These are phyloP conservation scores for Marmota flaviventris DNA, from an alignment of 2,113 vertebrate species.

Conservation along the genomic window DNA sequence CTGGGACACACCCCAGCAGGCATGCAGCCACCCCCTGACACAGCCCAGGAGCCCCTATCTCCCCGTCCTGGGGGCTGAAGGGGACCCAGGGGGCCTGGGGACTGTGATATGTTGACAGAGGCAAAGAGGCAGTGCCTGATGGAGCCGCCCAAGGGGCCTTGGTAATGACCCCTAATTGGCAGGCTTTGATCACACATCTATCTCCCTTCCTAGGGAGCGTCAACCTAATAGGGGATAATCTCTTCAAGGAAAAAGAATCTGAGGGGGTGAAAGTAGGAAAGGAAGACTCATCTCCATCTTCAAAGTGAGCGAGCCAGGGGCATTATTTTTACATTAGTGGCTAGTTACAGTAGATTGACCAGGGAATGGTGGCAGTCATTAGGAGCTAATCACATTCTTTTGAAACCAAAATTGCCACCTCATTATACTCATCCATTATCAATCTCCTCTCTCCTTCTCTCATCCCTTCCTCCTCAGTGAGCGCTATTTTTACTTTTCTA, in stretches of 20 bases:
- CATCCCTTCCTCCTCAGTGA: constrained; percentile 25
- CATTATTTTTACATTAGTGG: constrained; percentile 85
- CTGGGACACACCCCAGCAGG: neutral
- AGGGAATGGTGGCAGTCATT: constrained; percentile 85
- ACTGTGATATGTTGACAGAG: constrained; percentile 65
- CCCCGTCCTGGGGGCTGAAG: constrained; percentile 14
- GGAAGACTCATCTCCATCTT: constrained; percentile 85
- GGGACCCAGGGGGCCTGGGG: constrained; percentile 45
- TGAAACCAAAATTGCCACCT: constrained; percentile 80
- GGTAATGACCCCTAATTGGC: constrained; percentile 86
- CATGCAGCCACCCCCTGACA: neutral
- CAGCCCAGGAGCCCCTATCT: constrained; percentile 5
- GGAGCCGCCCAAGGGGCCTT: constrained; percentile 72
- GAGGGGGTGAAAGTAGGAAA: constrained; percentile 80
- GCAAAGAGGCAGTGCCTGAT: constrained; percentile 33
- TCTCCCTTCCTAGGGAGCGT: constrained; percentile 84
- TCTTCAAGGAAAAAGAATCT: constrained; percentile 71
- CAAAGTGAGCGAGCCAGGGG: constrained; percentile 83
- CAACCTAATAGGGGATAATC: constrained; percentile 85
- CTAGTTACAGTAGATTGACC: constrained; percentile 87
- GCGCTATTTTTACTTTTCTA: constrained; percentile 53
- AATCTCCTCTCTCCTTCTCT: constrained; percentile 30
- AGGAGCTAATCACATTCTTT: constrained; percentile 83
- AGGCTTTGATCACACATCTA: constrained; percentile 88
- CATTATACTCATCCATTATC: constrained; percentile 78